phyloP scores from a whole-genome alignment of 2,888 invertebrate species.

The Scaptomyza flava region DNA sequence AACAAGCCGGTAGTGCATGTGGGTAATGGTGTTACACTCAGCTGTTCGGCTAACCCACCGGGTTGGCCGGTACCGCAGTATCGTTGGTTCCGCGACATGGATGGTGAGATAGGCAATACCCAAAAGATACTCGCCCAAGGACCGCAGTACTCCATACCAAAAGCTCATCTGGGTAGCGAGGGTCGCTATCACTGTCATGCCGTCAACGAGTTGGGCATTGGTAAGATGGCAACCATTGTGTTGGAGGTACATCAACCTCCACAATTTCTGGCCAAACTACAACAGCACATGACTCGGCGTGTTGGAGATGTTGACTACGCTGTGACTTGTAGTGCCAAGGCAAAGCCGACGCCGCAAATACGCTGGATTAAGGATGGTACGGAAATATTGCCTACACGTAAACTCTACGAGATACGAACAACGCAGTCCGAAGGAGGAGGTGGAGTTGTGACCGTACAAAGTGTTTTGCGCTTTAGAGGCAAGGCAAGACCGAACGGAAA shows the following conservation, averaged over 20 bases:
- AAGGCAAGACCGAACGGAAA: slow-evolving; percentile 91
- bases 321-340: slow-evolving; percentile 93
- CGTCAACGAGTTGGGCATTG: slow-evolving; percentile 94
- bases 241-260: slow-evolving; percentile 95
- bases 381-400: slow-evolving; percentile 90
- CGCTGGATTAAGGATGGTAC: slow-evolving; percentile 94
- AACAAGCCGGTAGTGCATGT: slow-evolving; percentile 93
- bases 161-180: slow-evolving; percentile 93
- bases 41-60: slow-evolving; percentile 94
- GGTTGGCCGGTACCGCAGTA: slow-evolving; percentile 96
- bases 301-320: slow-evolving; percentile 92
- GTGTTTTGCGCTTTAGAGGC: slow-evolving; percentile 91
- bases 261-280: slow-evolving; percentile 91
- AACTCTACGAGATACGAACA: slow-evolving; percentile 92
- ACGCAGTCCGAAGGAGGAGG: slow-evolving; percentile 89
- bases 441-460: slow-evolving; percentile 92
- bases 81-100: slow-evolving; percentile 93
- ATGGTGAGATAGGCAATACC: slow-evolving; percentile 85
- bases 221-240: slow-evolving; percentile 92
- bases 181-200: slow-evolving; percentile 96
- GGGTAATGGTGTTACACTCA: slow-evolving; percentile 92
- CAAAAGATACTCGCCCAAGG: slow-evolving; percentile 91
- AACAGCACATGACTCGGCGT: slow-evolving; percentile 91
- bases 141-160: slow-evolving; percentile 92
- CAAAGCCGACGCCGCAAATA: slow-evolving; percentile 93